Evolutionary conservation across 2,888 invertebrate genomes (phyloP).

Genomic region (Coenonympha glycerion): DNA sequence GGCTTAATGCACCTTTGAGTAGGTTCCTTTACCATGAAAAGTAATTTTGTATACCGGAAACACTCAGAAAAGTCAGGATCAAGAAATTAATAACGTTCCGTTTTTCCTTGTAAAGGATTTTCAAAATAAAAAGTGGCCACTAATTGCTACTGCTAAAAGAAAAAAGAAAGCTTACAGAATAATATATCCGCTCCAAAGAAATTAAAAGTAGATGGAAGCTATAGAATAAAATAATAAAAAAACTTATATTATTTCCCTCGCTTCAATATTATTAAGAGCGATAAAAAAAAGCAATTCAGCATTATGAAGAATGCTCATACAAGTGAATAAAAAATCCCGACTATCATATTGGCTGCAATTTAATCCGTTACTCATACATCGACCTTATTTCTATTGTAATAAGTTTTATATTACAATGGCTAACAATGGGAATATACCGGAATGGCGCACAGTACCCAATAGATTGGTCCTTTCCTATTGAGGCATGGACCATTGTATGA

Average conservation of each 20-base stretch:
- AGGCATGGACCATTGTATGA: constrained; percentile 24
- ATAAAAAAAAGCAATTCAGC: constrained; percentile 1
- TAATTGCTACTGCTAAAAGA: constrained; percentile 7
- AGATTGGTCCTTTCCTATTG: constrained; percentile 26
- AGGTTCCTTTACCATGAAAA: too few relatives aligned
- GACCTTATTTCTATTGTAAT: constrained; percentile 2
- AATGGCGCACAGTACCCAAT: constrained; percentile 18
- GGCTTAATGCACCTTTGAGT: too few relatives aligned
- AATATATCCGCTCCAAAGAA: not conserved
- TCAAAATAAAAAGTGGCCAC: constrained; percentile 5
- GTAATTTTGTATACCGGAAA: too few relatives aligned
- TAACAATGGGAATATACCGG: not conserved
- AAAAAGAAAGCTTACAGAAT: not conserved
- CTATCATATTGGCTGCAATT: constrained; percentile 1
- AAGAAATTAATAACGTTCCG: constrained; percentile 5
- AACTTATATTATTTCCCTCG: not conserved
- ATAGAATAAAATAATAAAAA: not conserved
- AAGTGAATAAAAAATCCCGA: constrained; percentile 2
- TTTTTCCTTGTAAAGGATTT: constrained; percentile 4
- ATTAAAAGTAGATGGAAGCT: too few relatives aligned
- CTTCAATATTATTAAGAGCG: not conserved
- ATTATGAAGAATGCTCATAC: not conserved
- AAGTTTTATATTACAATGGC: constrained; percentile 11
- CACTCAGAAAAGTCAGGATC: too few relatives aligned
- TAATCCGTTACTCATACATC: not conserved